Base-by-base conservation (phyloP, 2,113 vertebrate species). In the Sarotherodon lohbergeri region DNA sequence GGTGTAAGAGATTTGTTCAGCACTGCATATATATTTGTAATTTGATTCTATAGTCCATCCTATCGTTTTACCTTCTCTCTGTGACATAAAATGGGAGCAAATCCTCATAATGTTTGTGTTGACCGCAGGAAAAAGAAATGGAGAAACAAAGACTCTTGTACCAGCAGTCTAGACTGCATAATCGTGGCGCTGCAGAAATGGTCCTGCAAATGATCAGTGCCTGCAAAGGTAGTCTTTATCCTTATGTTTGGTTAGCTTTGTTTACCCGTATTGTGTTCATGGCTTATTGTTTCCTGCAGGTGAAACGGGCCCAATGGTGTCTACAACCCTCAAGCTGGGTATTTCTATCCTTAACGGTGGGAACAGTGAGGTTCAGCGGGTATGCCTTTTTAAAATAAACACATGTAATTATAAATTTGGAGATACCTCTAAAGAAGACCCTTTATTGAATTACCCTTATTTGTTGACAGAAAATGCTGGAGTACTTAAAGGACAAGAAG, bases 201-300 rank as follows among this genome's bases (percentile, higher is more conserved):
- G 98, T 99, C 13, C 95, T 99, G 32, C 98, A 99, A 90, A 99
- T 99, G 98, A 98, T 99, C 88, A 98, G 98, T 1, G 98, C 98
- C 81, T 98, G 98, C 94, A 98, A 98, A 97, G 98, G 98, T 98
- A 27, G 11, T 46, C 4, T 29, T 48, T 6, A 6, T 80, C 9
- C 16, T 9, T 7, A 3, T 68, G 4, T 19, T 52, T 16, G 6
- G 14, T 14, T 5, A 10, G 10, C 29, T 34, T 2, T 2, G 17
- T 78, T 59, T 87, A 19, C 5, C 22, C 57, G 7, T n/a, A 29
- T 5, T n/a, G 13, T 17, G 16, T 78, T 88, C 6, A 22, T 81
- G 29, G 16, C 9, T 81, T 52, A 24, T 27, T 55, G 7, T 50
- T 57, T n/a, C 17, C 10, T 73, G 10, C 59, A 99, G 98, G 98